phyloP scores from a whole-genome alignment of 2,113 vertebrate species.

The Pseudorhombus dupliciocellatus region DNA sequence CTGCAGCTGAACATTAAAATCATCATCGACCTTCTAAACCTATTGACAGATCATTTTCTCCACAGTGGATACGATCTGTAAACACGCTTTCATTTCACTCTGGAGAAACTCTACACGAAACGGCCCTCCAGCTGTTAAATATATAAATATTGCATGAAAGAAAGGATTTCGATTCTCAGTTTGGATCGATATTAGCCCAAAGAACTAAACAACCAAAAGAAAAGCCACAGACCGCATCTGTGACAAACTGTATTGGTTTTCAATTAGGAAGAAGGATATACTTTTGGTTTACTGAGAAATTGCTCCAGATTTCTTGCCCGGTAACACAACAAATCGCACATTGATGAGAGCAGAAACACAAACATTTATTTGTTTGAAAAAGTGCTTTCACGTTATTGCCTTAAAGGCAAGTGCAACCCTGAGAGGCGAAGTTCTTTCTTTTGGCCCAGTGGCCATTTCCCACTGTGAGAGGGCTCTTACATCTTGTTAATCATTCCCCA shows the following conservation, averaged over 20 bases:
- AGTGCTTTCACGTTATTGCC: conserved; percentile 6
- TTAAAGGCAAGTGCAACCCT: conserved; percentile 23
- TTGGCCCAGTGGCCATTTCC: conserved; percentile 30
- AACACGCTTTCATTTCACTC: background rate
- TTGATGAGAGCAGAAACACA: background rate
- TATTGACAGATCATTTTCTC: conserved; percentile 2
- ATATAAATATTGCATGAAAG: conserved; percentile 9
- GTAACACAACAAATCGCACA: background rate
- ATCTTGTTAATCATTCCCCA: conserved; percentile 65
- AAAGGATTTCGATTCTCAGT: background rate
- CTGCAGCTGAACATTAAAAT: conserved; percentile 21
- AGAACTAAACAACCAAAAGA: background rate
- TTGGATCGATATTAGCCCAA: background rate
- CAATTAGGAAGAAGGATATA: conserved; percentile 6
- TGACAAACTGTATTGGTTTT: conserved; percentile 13
- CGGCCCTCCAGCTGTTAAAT: conserved; percentile 4
- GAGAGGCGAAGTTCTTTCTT: conserved; percentile 28
- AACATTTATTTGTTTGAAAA: conserved; percentile 21
- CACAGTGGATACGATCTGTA: conserved; percentile 2
- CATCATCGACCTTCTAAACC: conserved; percentile 1
- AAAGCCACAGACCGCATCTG: background rate
- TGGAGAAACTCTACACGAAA: background rate
- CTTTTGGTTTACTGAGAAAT: conserved; percentile 4
- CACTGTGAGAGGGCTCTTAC: conserved; percentile 28
- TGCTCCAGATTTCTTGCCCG: background rate